phyloP scores from a whole-genome alignment of 2,113 vertebrate species.

The Sorex araneus region DNA sequence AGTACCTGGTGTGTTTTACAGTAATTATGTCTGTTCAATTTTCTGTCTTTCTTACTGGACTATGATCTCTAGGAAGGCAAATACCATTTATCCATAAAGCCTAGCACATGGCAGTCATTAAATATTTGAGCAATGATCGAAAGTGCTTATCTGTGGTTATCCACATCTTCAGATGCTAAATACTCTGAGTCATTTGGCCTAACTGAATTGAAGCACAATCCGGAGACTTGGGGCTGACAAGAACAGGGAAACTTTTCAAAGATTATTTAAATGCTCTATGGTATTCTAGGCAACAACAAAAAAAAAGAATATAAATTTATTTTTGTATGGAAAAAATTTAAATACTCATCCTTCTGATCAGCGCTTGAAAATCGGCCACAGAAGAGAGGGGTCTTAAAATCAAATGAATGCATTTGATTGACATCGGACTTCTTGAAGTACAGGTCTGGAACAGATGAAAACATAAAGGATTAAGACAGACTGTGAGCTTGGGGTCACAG shows the following conservation, averaged over 20 bases:
- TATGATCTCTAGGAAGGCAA: slow-evolving; percentile 61
- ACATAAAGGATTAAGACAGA: not conserved
- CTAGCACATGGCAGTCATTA: slow-evolving; percentile 42
- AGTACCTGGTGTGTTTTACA: slow-evolving; percentile 4
- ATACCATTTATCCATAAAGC: slow-evolving; percentile 56
- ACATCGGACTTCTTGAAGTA: not conserved
- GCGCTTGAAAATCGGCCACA: not conserved
- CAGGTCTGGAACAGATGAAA: not conserved
- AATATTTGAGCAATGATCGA: slow-evolving; percentile 67
- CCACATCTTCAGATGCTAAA: slow-evolving; percentile 62
- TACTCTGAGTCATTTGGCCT: slow-evolving; percentile 19
- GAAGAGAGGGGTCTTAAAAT: not conserved
- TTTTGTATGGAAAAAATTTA: not conserved
- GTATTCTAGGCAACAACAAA: slow-evolving; percentile 2
- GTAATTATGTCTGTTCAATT: slow-evolving; percentile 39
- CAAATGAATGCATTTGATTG: not conserved
- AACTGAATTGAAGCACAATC: not conserved
- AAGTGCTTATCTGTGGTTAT: slow-evolving; percentile 50
- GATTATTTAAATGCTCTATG: not conserved
- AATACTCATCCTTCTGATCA: not conserved
- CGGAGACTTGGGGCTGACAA: not conserved
- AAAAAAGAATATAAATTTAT: not conserved
- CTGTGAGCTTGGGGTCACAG: not conserved
- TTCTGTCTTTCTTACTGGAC: slow-evolving; percentile 53
- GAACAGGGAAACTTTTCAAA: not conserved